A percentile compares a stretch with the other conserved stretches of the same genome.
Evolutionary conservation across 2,888 invertebrate species (phyloP).

Genomic region (Nyleta sp.): DNA sequence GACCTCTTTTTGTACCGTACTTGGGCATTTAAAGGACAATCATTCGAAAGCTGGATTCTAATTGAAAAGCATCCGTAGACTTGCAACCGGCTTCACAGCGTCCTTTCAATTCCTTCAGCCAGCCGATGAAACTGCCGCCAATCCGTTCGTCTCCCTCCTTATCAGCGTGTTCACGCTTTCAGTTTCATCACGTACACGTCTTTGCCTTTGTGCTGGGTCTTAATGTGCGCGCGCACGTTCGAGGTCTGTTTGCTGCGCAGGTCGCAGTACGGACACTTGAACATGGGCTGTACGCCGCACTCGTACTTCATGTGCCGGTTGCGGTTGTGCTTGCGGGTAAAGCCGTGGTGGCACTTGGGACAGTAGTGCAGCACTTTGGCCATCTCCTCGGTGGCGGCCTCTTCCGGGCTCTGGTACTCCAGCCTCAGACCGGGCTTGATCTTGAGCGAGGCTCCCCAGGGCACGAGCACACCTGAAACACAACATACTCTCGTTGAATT

Average conservation of each 20-base stretch:
- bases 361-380: conserved; percentile 68
- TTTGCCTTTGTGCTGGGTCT: conserved; percentile 70
- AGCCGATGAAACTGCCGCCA: too few species aligned
- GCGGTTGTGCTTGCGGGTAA: conserved; percentile 73
- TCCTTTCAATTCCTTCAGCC: too few species aligned
- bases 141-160: too few species aligned
- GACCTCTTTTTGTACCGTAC: too few species aligned
- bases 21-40: too few species aligned
- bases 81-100: too few species aligned
- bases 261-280: conserved; percentile 78
- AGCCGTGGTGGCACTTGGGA: conserved; percentile 73
- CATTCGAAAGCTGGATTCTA: too few species aligned
- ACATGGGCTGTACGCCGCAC: conserved; percentile 78
- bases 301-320: conserved; percentile 79
- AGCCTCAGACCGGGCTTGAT: not conserved
- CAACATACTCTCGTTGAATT: conserved; percentile 33
- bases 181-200: conserved; percentile 68
- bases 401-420: conserved; percentile 4
- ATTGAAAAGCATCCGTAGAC: too few species aligned
- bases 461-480: conserved; percentile 39
- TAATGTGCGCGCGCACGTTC: conserved; percentile 72
- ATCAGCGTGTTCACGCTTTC: conserved; percentile 39
- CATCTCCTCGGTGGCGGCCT: not conserved
- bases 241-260: conserved; percentile 74
- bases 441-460: conserved; percentile 14